These are phyloP conservation scores for Enteromius treurensis DNA, from an alignment of 2,797 vertebrate genomes.

Conservation along the genomic window DNA sequence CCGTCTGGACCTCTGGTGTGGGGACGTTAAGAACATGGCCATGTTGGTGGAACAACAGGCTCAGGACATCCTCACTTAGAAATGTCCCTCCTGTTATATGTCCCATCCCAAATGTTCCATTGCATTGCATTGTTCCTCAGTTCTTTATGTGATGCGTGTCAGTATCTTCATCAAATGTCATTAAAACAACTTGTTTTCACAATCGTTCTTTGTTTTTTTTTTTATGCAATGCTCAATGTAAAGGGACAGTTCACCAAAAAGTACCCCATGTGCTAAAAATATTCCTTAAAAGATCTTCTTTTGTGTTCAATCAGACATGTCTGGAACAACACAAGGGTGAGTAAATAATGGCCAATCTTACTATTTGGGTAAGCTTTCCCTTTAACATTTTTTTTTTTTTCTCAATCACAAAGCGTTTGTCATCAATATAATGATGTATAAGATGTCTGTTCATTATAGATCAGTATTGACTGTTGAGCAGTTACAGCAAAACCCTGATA, in stretches of 20 bases:
- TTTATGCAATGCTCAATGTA: background rate
- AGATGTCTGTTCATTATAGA: background rate
- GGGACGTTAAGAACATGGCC: conserved; percentile 96
- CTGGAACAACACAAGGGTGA: background rate
- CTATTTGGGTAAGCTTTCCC: background rate
- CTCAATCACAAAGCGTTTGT: background rate
- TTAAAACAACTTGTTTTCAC: conserved; percentile 40
- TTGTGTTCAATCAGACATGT: background rate
- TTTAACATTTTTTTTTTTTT: no score
- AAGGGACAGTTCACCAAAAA: background rate
- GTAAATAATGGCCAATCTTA: background rate
- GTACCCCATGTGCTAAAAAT: background rate
- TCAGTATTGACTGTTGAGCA: background rate
- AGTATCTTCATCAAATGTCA: conserved; percentile 33
- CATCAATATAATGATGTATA: background rate
- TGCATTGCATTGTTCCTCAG: conserved; percentile 16
- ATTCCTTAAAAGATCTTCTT: background rate
- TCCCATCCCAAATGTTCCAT: background rate
- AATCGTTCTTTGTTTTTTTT: background rate
- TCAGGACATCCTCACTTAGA: conserved; percentile 94
- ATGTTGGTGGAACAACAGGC: conserved; percentile 97
- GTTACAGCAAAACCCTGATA: background rate
- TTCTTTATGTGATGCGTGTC: background rate
- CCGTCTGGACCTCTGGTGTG: conserved; percentile 93
- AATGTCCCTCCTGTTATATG: background rate